Conservation (phyloP, 2,797 vertebrate species). For the Strix occidentalis region DNA sequence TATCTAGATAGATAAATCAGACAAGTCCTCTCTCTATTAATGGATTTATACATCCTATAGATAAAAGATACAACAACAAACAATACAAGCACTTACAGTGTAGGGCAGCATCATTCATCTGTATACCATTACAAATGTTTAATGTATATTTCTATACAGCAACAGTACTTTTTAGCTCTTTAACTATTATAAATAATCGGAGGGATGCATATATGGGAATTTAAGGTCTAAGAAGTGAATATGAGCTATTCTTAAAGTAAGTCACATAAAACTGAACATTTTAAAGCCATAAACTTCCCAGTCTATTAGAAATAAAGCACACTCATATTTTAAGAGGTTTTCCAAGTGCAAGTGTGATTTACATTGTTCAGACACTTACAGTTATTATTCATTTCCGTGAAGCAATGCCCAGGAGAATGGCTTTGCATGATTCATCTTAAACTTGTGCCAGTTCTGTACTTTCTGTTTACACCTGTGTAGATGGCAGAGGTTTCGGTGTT, state of each 20-base stretch:
- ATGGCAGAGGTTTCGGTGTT: neutral
- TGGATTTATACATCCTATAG: neutral
- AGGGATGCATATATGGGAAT: neutral
- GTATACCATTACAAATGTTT: neutral
- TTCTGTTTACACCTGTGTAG: constrained; percentile 75
- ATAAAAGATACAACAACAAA: neutral
- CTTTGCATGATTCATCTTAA: constrained; percentile 76
- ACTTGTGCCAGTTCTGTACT: constrained; percentile 43
- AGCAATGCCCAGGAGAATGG: constrained; percentile 70
- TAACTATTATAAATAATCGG: neutral
- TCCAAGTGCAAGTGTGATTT: constrained; percentile 77
- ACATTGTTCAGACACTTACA: constrained; percentile 74
- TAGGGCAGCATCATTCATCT: neutral
- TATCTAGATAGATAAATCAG: neutral
- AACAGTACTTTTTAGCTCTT: neutral
- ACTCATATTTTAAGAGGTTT: constrained; percentile 86
- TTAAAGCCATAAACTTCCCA: constrained; percentile 71
- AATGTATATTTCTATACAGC: neutral
- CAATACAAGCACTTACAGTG: neutral
- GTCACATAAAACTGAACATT: constrained; percentile 38
- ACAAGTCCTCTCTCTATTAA: neutral
- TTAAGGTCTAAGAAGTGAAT: constrained; percentile 18
- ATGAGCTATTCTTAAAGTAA: constrained; percentile 24
- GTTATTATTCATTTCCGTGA: constrained; percentile 84
- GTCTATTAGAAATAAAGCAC: constrained; percentile 71